Base-by-base conservation (phyloP, 2,113 vertebrate species). In the Apaloderma vittatum region DNA sequence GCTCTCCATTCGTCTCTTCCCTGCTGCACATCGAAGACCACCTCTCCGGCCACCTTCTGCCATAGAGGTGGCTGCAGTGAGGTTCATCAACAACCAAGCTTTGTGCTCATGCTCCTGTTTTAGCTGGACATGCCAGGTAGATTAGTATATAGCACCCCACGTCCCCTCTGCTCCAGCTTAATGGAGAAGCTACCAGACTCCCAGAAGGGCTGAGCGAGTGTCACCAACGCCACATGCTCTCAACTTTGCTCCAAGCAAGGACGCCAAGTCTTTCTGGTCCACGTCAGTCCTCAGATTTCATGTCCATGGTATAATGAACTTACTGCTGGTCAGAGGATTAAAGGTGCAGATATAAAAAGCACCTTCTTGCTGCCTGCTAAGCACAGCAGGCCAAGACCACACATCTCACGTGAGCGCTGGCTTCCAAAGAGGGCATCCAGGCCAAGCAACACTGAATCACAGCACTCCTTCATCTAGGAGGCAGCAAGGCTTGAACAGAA, bases 401-500 rank as follows among this genome's bases (percentile, higher is more conserved):
- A 74, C 55, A 77, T 57, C 59, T 74, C 67, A 62, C 43, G 63
- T 0, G 0, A 26, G 30, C 71, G 27, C 54, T 15, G 63, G 71
- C 86, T 94, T 79, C 67, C 54, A 70, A 79, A 66, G 46, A 70
- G 58, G 62, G 58, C 63, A 73, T 9, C 51, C 45, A 36, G 72
- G 72, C 45, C 79, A 93, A 88, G 51, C 15, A 19, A 70, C 80
- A 66, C 1, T 46, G 86, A 93, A 92, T 43, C 54, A 29, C 37
- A 81, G 34, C 24, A 49, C 46, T 78, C 37, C 48, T 81, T 34
- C 51, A 91, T 36, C 61, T n/a, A 68, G n/a, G 27, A 95, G 19
- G 80, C 79, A 86, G 67, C 23, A 89, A 70, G 45, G 62, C 54
- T 94, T 68, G 15, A 80, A 81, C 30, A 86, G 21, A 91, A 81